Base-by-base conservation (phyloP, 2,113 vertebrate genomes). In the Paradoxurus hermaphroditus region DNA sequence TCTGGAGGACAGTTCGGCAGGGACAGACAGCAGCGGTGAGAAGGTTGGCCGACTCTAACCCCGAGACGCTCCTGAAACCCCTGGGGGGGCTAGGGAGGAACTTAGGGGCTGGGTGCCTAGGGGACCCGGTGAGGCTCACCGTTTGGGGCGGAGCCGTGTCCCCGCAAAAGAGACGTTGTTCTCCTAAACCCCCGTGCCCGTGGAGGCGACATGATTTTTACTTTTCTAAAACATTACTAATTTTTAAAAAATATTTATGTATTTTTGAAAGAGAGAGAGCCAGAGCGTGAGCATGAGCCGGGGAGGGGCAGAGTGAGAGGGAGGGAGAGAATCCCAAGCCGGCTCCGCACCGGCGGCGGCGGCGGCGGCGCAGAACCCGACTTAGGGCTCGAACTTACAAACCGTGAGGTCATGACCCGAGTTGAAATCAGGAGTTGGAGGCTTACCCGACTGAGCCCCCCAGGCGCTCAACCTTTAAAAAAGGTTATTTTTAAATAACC, bases 261-360 rank as follows among this genome's bases (percentile, higher is more conserved):
- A 25, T 72, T 39, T 41, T 39, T 72, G 21, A 72, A 34, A 72
- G 36, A 59, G 56, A 59, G 56, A 7, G 56, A 59, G 56, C 7
- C 0, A 23, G 56, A 8, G 8, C 3, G 21, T 59, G 56, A 23
- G 51, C 56, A 59, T 0, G 56, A 9, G 21, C 21, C 1, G 21
- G 56, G 21, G 21, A 8, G 53, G 56, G 19, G 19, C 56, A 59
- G 56, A 59, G 21, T 7, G 56, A 23, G 56, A 59, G 21, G 56
- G 56, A 59, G 21, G 23, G 56, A 59, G 21, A 59, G 56, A 59
- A 59, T 59, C 56, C 56, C 56, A 59, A 59, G 56, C 56, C 21
- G 21, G 21, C 21, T 59, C 21, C 2, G 0, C 56, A 59, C 56
- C 56, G 9, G 21, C 21, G 8, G 56, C 8, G 7, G 0, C 56